These are phyloP conservation scores for Caenorhabditis afra DNA, from an alignment of 2,888 invertebrate genomes.

Conservation along the genomic window DNA sequence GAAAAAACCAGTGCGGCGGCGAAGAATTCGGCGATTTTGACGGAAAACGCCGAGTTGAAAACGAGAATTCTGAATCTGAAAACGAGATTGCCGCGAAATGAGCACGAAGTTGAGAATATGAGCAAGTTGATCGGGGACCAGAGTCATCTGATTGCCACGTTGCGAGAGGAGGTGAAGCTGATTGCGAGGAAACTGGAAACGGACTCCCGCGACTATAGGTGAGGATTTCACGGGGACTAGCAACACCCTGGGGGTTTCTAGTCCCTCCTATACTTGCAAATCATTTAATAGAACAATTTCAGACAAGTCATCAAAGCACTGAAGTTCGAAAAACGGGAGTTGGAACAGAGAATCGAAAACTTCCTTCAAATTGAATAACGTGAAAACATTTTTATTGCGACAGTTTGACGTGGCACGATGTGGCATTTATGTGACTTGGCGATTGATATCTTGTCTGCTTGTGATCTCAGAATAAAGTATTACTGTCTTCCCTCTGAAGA, in stretches of 20 bases:
- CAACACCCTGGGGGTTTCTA: background rate
- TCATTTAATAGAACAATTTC: slow-evolving; percentile 11
- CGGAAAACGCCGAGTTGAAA: slow-evolving; percentile 30
- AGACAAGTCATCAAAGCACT: slow-evolving; percentile 50
- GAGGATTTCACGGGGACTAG: background rate
- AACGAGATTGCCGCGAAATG: slow-evolving; percentile 18
- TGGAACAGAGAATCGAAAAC: slow-evolving; percentile 49
- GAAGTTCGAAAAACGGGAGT: slow-evolving; percentile 50
- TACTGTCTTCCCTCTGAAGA: background rate
- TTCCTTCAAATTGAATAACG: slow-evolving; percentile 41
- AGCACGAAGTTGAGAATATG: slow-evolving; percentile 57
- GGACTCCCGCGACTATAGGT: slow-evolving; percentile 62
- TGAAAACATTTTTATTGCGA: too few relatives aligned
- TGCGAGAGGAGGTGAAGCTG: slow-evolving; percentile 65
- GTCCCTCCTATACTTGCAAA: too few relatives aligned
- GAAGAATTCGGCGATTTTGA: slow-evolving; percentile 17
- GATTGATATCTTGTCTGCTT: background rate
- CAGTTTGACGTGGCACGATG: too few relatives aligned
- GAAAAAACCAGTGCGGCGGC: slow-evolving; percentile 35
- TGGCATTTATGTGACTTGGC: background rate
- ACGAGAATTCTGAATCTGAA: slow-evolving; percentile 25
- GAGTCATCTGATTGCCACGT: slow-evolving; percentile 64
- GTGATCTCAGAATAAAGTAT: background rate
- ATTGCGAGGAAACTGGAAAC: slow-evolving; percentile 62
- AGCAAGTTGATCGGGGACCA: slow-evolving; percentile 64